Conservation (phyloP, 1,140 invertebrate genomes). For the Apis cerana region DNA sequence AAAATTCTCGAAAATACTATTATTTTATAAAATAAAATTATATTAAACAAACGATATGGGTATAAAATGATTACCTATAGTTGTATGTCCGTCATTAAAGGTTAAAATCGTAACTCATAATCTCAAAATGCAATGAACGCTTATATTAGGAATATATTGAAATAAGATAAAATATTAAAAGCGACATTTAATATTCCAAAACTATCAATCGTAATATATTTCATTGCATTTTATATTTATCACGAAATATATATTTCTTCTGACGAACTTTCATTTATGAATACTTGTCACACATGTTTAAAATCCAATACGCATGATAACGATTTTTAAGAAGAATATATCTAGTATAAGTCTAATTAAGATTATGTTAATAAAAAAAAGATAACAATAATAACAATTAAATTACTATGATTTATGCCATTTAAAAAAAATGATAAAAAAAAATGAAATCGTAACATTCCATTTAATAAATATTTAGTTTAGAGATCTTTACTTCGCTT, state of each 20-base stretch:
- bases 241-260: conserved; percentile 28
- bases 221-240: conserved; percentile 20
- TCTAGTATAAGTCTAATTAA: background rate
- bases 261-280: conserved; percentile 27
- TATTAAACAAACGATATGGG: background rate
- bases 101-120: conserved; percentile 55
- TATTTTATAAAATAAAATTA: background rate
- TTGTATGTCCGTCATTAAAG: conserved; percentile 51
- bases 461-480: no score
- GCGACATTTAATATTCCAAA: conserved; percentile 21
- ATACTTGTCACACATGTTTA: conserved; percentile 7
- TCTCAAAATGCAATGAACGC: conserved; percentile 6
- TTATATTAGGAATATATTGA: conserved; percentile 3
- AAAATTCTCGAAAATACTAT: background rate
- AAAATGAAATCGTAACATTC: no score
- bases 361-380: background rate
- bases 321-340: background rate
- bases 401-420: background rate
- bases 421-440: background rate
- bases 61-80: conserved; percentile 50
- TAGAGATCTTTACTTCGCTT: no score
- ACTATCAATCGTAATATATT: conserved; percentile 4
- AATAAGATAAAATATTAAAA: background rate
- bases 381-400: background rate
- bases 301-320: background rate